Evolutionary conservation across 2,888 invertebrate species (phyloP).

Genomic region (Eupeodes luniger): DNA sequence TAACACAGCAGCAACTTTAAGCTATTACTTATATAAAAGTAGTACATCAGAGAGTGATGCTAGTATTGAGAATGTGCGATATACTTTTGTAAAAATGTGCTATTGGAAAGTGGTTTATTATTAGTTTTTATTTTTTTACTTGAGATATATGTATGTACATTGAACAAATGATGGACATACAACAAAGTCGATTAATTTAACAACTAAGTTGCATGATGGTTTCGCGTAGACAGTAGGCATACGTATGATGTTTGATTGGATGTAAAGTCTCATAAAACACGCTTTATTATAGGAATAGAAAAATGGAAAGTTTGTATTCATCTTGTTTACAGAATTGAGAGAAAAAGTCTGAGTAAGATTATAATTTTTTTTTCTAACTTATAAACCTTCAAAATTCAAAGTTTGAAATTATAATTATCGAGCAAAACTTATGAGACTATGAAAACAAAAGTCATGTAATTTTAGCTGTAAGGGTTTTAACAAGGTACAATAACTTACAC

Average conservation of each 20-base stretch:
- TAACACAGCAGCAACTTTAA: conserved; percentile 17
- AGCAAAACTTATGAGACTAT: no score
- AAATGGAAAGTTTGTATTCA: not conserved
- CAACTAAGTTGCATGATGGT: conserved; percentile 17
- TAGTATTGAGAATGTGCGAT: conserved; percentile 50
- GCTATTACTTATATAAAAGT: not conserved
- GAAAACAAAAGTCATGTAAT: no score
- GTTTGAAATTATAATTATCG: no score
- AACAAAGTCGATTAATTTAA: conserved; percentile 13
- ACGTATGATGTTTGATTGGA: not conserved
- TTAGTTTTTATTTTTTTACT: not conserved
- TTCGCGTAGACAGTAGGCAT: not conserved
- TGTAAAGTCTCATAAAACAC: not conserved
- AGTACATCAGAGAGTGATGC: no score
- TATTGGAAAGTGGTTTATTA: conserved; percentile 23
- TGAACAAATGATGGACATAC: conserved; percentile 1
- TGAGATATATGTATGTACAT: not conserved
- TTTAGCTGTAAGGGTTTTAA: no score
- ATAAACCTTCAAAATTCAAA: no score
- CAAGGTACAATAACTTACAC: no score
- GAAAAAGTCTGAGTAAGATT: no score
- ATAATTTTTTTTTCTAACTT: no score
- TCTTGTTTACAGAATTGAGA: not conserved
- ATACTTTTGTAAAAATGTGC: conserved; percentile 8
- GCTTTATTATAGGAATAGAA: not conserved